These are phyloP conservation scores for Verasper variegatus DNA, from an alignment of 2,113 vertebrate genomes.

Conservation along the genomic window DNA sequence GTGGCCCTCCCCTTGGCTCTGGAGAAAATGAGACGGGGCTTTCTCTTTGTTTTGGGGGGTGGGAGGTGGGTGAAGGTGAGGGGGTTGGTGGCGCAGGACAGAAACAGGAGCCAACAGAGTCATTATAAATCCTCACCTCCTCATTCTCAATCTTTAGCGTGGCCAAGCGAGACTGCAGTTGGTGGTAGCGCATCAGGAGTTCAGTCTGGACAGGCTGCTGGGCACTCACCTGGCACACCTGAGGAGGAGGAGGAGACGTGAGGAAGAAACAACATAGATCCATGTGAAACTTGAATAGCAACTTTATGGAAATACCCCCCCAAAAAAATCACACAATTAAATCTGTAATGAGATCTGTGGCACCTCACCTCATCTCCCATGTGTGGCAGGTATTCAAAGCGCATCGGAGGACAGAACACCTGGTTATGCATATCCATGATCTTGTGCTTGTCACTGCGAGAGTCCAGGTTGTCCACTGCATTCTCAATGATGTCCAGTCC, in stretches of 20 bases:
- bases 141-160: slow-evolving; percentile 98
- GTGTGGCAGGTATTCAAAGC: slow-evolving; percentile 98
- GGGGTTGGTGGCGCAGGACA: background rate
- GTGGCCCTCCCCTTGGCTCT: slow-evolving; percentile 60
- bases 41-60: slow-evolving; percentile 7
- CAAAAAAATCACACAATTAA: background rate
- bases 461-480: slow-evolving; percentile 95
- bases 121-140: slow-evolving; percentile 85
- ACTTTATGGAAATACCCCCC: too few relatives aligned
- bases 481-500: slow-evolving; percentile 96
- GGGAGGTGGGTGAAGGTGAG: background rate
- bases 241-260: slow-evolving; percentile 13
- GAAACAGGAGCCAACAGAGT: slow-evolving; percentile 16
- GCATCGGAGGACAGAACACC: slow-evolving; percentile 97
- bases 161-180: slow-evolving; percentile 94
- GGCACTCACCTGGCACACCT: slow-evolving; percentile 98
- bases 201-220: slow-evolving; percentile 98
- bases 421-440: slow-evolving; percentile 99
- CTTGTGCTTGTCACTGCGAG: slow-evolving; percentile 97
- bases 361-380: slow-evolving; percentile 97
- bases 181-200: slow-evolving; percentile 96
- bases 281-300: background rate
- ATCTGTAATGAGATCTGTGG: background rate
- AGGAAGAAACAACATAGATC: background rate
- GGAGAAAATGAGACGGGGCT: slow-evolving; percentile 37